Conservation (phyloP, 2,888 invertebrate species). For the Nomada hirtipes region DNA sequence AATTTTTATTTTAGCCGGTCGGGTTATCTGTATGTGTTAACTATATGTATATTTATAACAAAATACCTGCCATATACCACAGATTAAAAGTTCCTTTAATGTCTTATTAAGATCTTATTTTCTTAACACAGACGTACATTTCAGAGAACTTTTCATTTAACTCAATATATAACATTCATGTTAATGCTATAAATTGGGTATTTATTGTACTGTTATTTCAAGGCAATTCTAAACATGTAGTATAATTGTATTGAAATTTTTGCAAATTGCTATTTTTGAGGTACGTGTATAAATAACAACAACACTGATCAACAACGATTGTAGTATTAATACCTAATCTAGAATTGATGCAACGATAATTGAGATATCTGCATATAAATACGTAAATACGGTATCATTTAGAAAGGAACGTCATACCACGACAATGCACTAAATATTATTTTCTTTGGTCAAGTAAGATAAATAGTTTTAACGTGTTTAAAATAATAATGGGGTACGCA, state of each 20-base stretch:
- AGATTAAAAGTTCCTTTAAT: no score
- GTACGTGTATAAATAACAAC: conserved; percentile 41
- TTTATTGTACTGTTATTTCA: conserved; percentile 23
- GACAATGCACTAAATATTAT: conserved; percentile 39
- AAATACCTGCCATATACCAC: no score
- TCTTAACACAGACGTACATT: no score
- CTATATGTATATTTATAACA: no score
- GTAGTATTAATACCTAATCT: conserved; percentile 14
- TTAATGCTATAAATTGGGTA: conserved; percentile 3
- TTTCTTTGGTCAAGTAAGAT: conserved; percentile 55
- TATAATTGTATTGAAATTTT: conserved; percentile 26
- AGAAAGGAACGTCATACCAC: conserved; percentile 56
- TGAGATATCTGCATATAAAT: conserved; percentile 25
- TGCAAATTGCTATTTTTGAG: conserved; percentile 18
- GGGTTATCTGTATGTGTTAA: no score
- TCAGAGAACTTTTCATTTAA: conserved; percentile 20
- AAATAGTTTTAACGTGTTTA: conserved; percentile 43
- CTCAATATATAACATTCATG: conserved; percentile 1
- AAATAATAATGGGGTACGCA: conserved; percentile 29
- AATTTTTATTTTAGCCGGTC: no score
- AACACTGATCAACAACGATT: conserved; percentile 30
- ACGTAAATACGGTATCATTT: conserved; percentile 27
- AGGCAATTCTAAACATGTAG: conserved; percentile 21
- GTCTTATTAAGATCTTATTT: no score
- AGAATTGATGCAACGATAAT: conserved; percentile 21